A percentile compares a stretch with the other conserved stretches of the same genome.
Evolutionary conservation across 2,797 vertebrate species (phyloP).

Genomic region (Stomatorhinus walkeri): DNA sequence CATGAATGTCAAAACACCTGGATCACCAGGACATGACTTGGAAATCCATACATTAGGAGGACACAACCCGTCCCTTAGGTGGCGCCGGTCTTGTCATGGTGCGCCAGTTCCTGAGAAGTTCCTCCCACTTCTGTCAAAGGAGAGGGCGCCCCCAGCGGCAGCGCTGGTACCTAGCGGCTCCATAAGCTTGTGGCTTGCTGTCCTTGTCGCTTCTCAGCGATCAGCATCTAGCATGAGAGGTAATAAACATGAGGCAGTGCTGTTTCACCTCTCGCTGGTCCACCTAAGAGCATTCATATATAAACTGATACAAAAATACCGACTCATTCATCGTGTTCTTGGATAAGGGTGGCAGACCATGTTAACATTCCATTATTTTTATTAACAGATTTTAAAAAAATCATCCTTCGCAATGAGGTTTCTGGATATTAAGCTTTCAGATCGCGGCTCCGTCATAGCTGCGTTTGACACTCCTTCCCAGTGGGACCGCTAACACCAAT

Average conservation of each 20-base stretch:
- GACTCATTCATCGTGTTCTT: neutral
- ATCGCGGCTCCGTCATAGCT: neutral
- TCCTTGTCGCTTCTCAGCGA: neutral
- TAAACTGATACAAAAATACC: neutral
- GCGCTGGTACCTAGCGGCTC: neutral
- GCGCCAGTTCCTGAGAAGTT: neutral
- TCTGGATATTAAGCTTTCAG: neutral
- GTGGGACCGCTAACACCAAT: neutral
- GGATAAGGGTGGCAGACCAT: neutral
- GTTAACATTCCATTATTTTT: neutral
- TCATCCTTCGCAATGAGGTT: neutral
- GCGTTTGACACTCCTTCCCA: neutral
- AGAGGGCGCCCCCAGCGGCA: neutral
- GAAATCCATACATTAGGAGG: neutral
- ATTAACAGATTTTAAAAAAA: neutral
- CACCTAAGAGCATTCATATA: neutral
- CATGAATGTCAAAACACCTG: neutral
- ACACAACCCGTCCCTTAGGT: neutral
- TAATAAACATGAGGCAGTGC: neutral
- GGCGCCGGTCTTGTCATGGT: neutral
- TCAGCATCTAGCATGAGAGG: neutral
- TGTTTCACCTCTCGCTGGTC: neutral
- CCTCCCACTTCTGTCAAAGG: neutral
- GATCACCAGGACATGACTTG: neutral
- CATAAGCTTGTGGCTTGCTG: neutral